These are phyloP conservation scores for Crotalus horridus DNA, from an alignment of 2,113 vertebrate species.

Conservation along the genomic window DNA sequence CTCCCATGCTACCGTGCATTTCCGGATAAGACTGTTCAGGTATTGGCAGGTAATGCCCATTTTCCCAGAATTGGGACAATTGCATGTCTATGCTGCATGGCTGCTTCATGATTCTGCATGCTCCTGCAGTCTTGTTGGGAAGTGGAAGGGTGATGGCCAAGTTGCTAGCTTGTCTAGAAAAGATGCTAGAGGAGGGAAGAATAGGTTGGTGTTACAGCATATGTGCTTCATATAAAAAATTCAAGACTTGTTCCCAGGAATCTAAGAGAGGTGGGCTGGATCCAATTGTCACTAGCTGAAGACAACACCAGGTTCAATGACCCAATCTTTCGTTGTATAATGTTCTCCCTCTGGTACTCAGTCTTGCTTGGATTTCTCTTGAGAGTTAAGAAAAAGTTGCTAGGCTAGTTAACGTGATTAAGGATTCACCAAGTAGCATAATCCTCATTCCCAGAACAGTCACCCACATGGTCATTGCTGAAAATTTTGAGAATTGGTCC, in stretches of 20 bases:
- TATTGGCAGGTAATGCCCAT: conserved; percentile 55
- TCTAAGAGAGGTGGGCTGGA: not conserved
- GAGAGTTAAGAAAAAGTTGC: not conserved
- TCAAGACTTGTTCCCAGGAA: not conserved
- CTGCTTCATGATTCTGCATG: not conserved
- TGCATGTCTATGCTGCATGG: conserved; percentile 30
- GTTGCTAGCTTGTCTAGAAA: not conserved
- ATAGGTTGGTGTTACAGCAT: not conserved
- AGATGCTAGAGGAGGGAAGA: not conserved
- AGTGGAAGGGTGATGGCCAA: not conserved
- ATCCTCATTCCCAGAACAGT: not conserved
- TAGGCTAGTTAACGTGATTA: not conserved
- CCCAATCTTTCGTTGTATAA: not conserved
- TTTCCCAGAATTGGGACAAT: not conserved
- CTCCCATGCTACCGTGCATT: conserved; percentile 45
- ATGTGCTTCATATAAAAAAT: not conserved
- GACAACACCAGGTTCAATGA: not conserved
- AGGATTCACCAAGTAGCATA: not conserved
- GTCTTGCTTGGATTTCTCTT: not conserved
- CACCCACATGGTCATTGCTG: not conserved
- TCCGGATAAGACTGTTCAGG: conserved; percentile 47
- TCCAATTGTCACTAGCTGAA: not conserved
- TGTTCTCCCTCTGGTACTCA: not conserved
- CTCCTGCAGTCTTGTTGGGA: not conserved
- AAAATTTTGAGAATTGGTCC: not conserved